These are phyloP conservation scores for Agrilus cyanescens DNA, from an alignment of 2,888 invertebrate genomes.

Conservation along the genomic window DNA sequence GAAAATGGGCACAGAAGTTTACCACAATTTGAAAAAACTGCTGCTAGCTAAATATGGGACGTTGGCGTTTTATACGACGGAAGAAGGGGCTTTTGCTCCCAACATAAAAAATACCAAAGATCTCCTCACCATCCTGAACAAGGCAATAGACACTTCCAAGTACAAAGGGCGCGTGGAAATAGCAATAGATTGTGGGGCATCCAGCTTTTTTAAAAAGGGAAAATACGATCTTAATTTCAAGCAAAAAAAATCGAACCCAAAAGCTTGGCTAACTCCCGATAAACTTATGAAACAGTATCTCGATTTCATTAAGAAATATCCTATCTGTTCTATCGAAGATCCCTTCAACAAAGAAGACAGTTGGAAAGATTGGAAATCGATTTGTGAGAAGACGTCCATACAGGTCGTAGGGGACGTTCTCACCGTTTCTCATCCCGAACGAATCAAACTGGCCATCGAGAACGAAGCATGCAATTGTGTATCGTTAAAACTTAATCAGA, in stretches of 20 bases:
- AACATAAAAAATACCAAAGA: constrained; percentile 94
- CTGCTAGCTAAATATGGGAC: constrained; percentile 90
- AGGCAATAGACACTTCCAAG: constrained; percentile 85
- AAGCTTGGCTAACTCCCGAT: constrained; percentile 64
- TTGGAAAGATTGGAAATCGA: constrained; percentile 82
- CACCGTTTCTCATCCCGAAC: constrained; percentile 84
- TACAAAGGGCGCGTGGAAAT: constrained; percentile 93
- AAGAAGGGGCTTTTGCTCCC: constrained; percentile 97
- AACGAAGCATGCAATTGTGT: constrained; percentile 95
- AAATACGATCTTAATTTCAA: constrained; percentile 93
- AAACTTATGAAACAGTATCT: constrained; percentile 75
- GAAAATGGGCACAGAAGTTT: constrained; percentile 93
- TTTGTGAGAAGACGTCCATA: constrained; percentile 62
- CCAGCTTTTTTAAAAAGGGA: constrained; percentile 77
- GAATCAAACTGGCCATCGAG: constrained; percentile 83
- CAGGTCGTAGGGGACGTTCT: constrained; percentile 92
- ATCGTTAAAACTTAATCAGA: constrained; percentile 72
- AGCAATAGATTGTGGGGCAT: constrained; percentile 97
- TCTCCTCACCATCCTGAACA: constrained; percentile 69
- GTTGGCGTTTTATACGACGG: constrained; percentile 92
- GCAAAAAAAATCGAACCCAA: constrained; percentile 75
- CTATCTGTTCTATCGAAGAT: constrained; percentile 92
- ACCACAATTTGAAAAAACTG: constrained; percentile 90
- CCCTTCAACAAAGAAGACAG: constrained; percentile 93
- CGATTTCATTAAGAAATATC: constrained; percentile 79